These are phyloP conservation scores for Naso thynnoides DNA, from an alignment of 2,797 vertebrate species.

Conservation along the genomic window DNA sequence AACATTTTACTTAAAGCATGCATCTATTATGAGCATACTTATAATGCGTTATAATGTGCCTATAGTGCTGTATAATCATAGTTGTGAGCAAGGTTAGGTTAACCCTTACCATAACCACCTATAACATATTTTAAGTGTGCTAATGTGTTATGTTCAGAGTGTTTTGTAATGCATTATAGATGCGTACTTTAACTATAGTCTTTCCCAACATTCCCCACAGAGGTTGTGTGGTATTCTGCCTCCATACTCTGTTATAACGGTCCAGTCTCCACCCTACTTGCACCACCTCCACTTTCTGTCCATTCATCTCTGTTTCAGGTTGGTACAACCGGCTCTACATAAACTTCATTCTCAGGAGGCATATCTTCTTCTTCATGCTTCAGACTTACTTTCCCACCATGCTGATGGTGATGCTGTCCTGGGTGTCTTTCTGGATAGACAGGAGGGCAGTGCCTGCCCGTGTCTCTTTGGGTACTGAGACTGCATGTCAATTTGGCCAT, in stretches of 20 bases:
- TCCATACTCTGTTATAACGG: neutral
- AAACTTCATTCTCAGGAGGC: constrained; percentile 93
- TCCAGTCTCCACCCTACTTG: neutral
- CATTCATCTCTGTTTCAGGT: constrained; percentile 77
- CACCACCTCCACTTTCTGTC: constrained; percentile 10
- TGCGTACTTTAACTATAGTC: too few relatives aligned
- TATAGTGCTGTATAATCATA: too few relatives aligned
- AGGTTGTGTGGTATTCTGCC: constrained; percentile 3
- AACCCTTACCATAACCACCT: too few relatives aligned
- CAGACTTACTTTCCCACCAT: constrained; percentile 95
- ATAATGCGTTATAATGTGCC: too few relatives aligned
- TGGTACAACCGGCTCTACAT: constrained; percentile 96
- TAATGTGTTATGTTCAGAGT: too few relatives aligned
- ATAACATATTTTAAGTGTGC: too few relatives aligned
- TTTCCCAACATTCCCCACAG: too few relatives aligned
- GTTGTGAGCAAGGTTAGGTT: too few relatives aligned
- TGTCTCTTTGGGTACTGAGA: constrained; percentile 88
- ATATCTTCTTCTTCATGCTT: constrained; percentile 97
- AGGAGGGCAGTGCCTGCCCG: constrained; percentile 92
- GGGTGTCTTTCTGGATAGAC: constrained; percentile 98
- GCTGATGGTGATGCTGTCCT: constrained; percentile 95
- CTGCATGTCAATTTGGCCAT: neutral
- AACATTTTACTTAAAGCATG: too few relatives aligned
- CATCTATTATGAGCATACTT: too few relatives aligned
- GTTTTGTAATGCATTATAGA: too few relatives aligned